These are phyloP conservation scores for Pithys albifrons DNA, from an alignment of 2,113 vertebrate species.

Conservation along the genomic window DNA sequence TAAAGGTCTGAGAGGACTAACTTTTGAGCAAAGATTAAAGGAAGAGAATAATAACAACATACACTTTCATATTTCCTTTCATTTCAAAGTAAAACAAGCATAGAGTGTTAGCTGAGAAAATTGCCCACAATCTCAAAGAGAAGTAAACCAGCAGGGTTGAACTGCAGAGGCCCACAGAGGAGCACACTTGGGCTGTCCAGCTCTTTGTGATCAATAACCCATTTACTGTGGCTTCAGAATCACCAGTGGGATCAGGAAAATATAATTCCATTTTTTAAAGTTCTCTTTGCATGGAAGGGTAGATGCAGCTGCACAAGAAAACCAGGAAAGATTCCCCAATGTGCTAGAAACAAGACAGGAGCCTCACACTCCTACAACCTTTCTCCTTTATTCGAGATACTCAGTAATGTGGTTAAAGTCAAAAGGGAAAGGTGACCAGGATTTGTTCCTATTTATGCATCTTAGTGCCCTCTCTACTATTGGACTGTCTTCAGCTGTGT, in stretches of 20 bases:
- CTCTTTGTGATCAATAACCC: neutral
- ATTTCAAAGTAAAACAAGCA: slow-evolving; percentile 35
- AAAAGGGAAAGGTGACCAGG: neutral
- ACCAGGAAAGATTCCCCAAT: accelerated
- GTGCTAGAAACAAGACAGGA: neutral
- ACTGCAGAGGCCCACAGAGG: neutral
- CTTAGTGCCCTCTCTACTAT: neutral
- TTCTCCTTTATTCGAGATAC: neutral
- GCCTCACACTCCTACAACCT: neutral
- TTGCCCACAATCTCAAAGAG: neutral
- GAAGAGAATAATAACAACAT: slow-evolving; percentile 28
- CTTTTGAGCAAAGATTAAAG: slow-evolving; percentile 60
- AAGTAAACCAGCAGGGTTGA: neutral
- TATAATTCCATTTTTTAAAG: neutral
- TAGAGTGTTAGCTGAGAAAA: neutral
- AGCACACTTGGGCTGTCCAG: neutral
- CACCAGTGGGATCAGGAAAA: accelerated
- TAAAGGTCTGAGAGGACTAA: slow-evolving; percentile 48
- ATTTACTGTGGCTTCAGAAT: neutral
- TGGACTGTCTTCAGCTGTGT: neutral
- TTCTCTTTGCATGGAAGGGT: neutral
- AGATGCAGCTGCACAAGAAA: accelerated
- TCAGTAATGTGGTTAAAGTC: neutral
- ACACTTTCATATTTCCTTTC: slow-evolving; percentile 8
- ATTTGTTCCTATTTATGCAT: neutral